Percentiles rank a stretch among this genome's conserved stretches.
Evolutionary conservation across 2,888 invertebrate genomes (phyloP).

Genomic region (Trilocha varians): DNA sequence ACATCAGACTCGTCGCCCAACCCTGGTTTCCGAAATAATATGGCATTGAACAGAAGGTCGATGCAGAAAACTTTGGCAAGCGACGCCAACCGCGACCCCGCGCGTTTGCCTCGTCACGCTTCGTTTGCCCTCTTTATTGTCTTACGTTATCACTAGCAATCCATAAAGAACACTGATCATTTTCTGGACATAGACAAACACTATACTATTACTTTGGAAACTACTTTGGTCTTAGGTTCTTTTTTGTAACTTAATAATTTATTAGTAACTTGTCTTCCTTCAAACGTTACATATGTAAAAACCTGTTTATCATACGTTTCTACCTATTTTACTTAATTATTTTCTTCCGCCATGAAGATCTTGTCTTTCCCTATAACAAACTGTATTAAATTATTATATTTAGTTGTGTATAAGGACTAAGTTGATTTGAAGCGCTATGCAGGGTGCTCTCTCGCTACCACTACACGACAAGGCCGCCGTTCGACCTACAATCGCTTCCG

Average conservation of each 20-base stretch:
- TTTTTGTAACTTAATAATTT: no score
- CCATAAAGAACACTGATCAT: not conserved
- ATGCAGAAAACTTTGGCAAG: constrained; percentile 75
- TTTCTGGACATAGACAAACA: not conserved
- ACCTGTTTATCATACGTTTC: no score
- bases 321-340: no score
- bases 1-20: constrained; percentile 22
- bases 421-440: not conserved
- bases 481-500: constrained; percentile 54
- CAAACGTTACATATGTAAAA: no score
- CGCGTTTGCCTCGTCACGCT: constrained; percentile 21
- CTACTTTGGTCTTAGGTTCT: no score
- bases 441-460: not conserved
- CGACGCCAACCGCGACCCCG: constrained; percentile 57
- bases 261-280: no score
- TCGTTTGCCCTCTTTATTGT: constrained; percentile 4
- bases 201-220: no score
- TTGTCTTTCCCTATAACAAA: no score
- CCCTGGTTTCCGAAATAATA: constrained; percentile 48
- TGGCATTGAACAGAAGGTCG: constrained; percentile 65
- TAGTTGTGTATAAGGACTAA: not conserved
- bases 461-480: constrained; percentile 40
- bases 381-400: not conserved
- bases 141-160: constrained; percentile 2
- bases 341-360: no score